phyloP scores from a whole-genome alignment of 2,888 invertebrate genomes.

The Campaea margaritaria region DNA sequence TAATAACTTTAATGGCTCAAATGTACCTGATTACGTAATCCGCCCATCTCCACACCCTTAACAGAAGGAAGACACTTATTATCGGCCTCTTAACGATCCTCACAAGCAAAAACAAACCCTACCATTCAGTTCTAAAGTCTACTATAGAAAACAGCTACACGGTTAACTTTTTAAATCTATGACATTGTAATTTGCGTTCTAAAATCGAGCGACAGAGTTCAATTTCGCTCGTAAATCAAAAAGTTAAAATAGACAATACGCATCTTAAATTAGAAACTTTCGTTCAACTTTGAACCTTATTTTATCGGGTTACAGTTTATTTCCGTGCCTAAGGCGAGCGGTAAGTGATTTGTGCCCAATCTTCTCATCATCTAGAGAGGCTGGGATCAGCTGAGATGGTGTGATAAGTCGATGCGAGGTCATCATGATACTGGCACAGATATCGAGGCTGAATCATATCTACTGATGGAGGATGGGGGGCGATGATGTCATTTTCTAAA shows the following conservation, averaged over 20 bases:
- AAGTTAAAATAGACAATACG: not conserved
- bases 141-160: conserved; percentile 3
- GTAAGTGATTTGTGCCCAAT: conserved; percentile 17
- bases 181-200: conserved; percentile 14
- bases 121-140: not conserved
- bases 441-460: conserved; percentile 4
- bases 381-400: conserved; percentile 7
- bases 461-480: not conserved
- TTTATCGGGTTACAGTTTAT: not conserved
- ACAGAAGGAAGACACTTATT: conserved; percentile 20
- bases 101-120: conserved; percentile 18
- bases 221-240: conserved; percentile 5
- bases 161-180: conserved; percentile 4
- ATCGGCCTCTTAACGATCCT: not conserved
- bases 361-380: conserved; percentile 17
- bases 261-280: not conserved
- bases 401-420: conserved; percentile 7
- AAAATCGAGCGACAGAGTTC: not conserved
- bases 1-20: conserved; percentile 32
- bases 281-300: conserved; percentile 6
- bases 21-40: conserved; percentile 34
- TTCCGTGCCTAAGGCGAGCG: not conserved
- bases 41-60: conserved; percentile 32
- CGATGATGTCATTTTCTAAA: not conserved
- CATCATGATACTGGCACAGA: conserved; percentile 11